Base-by-base conservation (phyloP, 2,797 vertebrate genomes). In the Myotis vivesi region DNA sequence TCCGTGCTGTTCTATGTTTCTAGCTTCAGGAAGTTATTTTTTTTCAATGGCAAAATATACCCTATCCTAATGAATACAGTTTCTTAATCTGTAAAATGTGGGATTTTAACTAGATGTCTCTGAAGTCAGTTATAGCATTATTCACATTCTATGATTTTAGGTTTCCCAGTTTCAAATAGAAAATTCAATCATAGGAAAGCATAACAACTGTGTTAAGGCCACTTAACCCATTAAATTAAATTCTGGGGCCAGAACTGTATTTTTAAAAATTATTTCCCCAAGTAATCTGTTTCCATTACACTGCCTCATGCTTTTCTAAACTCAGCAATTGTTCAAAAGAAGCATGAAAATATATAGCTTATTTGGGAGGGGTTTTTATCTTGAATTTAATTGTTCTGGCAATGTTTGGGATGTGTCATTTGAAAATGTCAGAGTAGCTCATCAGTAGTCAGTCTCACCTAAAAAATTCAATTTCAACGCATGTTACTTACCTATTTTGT, bases 361-460 rank as follows among this genome's bases (percentile, higher is more conserved):
- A 75, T 55, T 95, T 62, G 8, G 5, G 13, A 81, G 36, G 66
- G 25, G 55, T 80, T 94, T 92, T 95, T 53, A 57, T 49, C 20
- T 87, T 72, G 10, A 38, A 53, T 71, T 81, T 59, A 82, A 81
- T 62, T 53, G 3, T 91, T 91, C 80, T 4, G 8, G 11, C 17
- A 87, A 44, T 84, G 16, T 64, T 89, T 85, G 86, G 46, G 13
- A 11, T 73, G 2, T 41, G 36, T 87, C 25, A 75, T 51, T 71
- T 79, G 91, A 95, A 94, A 92, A 59, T 94, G 17, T 25, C 38
- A 85, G 49, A 94, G 53, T 86, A 64, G 66, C 46, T 92, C 25
- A 88, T 76, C 38, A 76, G 13, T 87, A 81, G 25, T 68, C 36
- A 85, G 51, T 57, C 95, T 79, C 20, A 49, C 5, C 13, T 20